Evolutionary conservation across 2,113 vertebrate genomes (phyloP).

Genomic region (Natator depressus): DNA sequence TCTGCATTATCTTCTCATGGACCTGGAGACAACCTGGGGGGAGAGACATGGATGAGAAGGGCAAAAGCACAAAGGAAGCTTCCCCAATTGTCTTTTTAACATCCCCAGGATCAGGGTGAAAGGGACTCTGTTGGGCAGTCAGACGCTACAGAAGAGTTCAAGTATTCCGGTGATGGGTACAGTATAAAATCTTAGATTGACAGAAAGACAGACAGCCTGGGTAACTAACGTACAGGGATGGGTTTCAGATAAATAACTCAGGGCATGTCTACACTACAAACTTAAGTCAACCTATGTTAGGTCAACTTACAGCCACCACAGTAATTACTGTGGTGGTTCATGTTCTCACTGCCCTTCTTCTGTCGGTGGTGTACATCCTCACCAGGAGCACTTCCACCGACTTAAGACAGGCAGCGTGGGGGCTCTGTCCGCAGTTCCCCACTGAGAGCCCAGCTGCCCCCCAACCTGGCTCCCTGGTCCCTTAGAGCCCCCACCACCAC

Average conservation of each 20-base stretch:
- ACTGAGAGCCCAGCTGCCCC: too few relatives aligned
- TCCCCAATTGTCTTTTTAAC: not conserved
- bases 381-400: too few relatives aligned
- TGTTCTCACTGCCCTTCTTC: too few relatives aligned
- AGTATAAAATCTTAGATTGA: conserved; percentile 4
- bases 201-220: not conserved
- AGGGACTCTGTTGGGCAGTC: not conserved
- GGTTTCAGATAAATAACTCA: conserved; percentile 22
- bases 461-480: too few relatives aligned
- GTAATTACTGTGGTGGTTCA: too few relatives aligned
- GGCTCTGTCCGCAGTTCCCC: too few relatives aligned
- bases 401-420: too few relatives aligned
- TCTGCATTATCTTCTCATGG: not conserved
- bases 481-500: too few relatives aligned
- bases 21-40: not conserved
- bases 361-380: too few relatives aligned
- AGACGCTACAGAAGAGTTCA: not conserved
- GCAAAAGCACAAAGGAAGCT: not conserved
- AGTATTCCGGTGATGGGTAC: not conserved
- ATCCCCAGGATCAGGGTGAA: not conserved
- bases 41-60: not conserved
- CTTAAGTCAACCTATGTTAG: too few relatives aligned
- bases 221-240: not conserved
- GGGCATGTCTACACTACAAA: too few relatives aligned
- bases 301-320: too few relatives aligned